Evolutionary conservation across 2,797 vertebrate species (phyloP), one percentile per base, ranked within the genome.

Genomic region (Phrynocephalus forsythii): DNA sequence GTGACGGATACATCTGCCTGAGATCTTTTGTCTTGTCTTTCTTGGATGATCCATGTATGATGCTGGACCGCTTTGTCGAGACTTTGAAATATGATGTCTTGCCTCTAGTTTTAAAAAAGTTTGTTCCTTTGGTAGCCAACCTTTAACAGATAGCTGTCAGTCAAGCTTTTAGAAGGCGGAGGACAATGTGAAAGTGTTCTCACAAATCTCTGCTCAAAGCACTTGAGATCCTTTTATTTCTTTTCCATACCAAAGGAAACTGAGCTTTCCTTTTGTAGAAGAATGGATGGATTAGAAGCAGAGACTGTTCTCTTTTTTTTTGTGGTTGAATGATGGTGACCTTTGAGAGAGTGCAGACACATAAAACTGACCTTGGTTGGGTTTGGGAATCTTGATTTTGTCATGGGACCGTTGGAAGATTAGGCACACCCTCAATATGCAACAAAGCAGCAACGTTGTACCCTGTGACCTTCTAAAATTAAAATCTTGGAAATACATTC

Each of bases 191-290:
- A 77, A 75, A 13, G 20, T 82, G 78, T 86, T 76, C 72, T 77
- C 80, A 78, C 48, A 83, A 83, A 83, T 78, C 77, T 30, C 44
- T 78, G 73, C 26, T 78, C 72, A 78, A 82, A 69, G 66, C 33
- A 56, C 63, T 71, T 78, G 81, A 83, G 68, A 69, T 24, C 68
- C 73, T n/a, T 83, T 60, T 48, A 69, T 87, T 56, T 38, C 30
- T 13, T n/a, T 68, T 30, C 26, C 26, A 16, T 15, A 78, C 63
- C 8, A 78, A 78, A 83, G 66, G 44, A 87, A 69, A 24, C 16
- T 30, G 69, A 13, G 38, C n/a, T 82, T 78, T 83, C 63, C 11
- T 15, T 83, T 78, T 77, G 38, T 60, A 68, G 80, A 77, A 69
- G 82, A 83, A 82, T 66, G 56, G n/a, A 66, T 33, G 72, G 69